Evolutionary conservation across 1,140 invertebrate species (phyloP), one percentile per base, ranked within the genome.

Genomic region (Copidosoma floridanum): DNA sequence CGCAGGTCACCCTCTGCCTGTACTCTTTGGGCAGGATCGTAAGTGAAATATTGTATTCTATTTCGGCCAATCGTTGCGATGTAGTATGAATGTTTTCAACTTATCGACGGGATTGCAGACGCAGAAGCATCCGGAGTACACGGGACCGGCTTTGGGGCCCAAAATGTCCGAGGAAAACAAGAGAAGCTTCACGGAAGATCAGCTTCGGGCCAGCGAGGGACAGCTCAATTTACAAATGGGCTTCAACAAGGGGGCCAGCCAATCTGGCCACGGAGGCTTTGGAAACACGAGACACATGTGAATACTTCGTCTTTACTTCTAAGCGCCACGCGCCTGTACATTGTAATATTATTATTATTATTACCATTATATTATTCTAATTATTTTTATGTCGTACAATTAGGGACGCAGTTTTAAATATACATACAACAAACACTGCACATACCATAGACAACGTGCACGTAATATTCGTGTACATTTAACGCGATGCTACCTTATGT

Each of bases 231-330:
- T 99, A 11, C 97, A 99, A 81, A 96, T 96, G 89, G 97, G 97
- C 21, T 95, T 85, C 82, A 99, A 98, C 81, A 97, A 98, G 76
- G 91, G 92, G 29, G 92, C 92, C 11, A 90, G 88, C 23, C 92
- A 94, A 75, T 83, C 92, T 40, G 93, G 93, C 3, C 87, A 88
- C 54, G 92, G 93, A 57, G 88, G 91, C 54, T 94, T 99, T 74
- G 95, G 96, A 67, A 98, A 98, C 77, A 94, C 92, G n/a, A 85
- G 93, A 71, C 92, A 95, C 73, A 94, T 95, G 93, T 95, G 88
- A 51, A 64, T 32, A n/a, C n/a, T n/a, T n/a, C n/a, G n/a, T n/a
- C n/a, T 62, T 57, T 52, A 37, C 57, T 43, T 20, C 38, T 32
- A 27, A 58, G 43, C 20, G 12, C 27, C 27, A 53, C 8, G 41